Conservation (phyloP, 1,140 invertebrate genomes). For the Drosophila azteca region DNA sequence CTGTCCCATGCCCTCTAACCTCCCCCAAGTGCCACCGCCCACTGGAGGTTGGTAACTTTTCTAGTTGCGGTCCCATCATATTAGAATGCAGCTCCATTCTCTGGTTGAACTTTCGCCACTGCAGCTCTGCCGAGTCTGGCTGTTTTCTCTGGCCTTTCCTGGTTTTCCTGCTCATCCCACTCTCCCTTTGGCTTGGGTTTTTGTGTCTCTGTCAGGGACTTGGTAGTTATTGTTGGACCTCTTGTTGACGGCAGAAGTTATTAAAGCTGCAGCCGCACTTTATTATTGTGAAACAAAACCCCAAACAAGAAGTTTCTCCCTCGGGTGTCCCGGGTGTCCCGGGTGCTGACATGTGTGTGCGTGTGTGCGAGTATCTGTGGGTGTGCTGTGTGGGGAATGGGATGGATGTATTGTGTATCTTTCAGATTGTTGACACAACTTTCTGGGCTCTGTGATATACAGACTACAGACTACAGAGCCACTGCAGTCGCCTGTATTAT, state of each 20-base stretch:
- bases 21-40: background rate
- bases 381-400: no score
- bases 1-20: background rate
- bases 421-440: slow-evolving; percentile 65
- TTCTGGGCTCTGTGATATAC: slow-evolving; percentile 30
- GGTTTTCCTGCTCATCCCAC: background rate
- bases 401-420: slow-evolving; percentile 64
- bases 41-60: slow-evolving; percentile 40
- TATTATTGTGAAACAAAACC: slow-evolving; percentile 76
- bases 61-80: slow-evolving; percentile 55
- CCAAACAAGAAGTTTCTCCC: slow-evolving; percentile 46
- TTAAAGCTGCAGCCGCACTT: slow-evolving; percentile 78
- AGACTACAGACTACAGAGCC: background rate
- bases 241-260: slow-evolving; percentile 68
- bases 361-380: slow-evolving; percentile 20
- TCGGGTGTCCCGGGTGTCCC: background rate
- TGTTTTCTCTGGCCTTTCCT: slow-evolving; percentile 30
- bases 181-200: slow-evolving; percentile 1
- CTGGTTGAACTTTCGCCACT: slow-evolving; percentile 45
- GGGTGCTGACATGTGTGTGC: slow-evolving; percentile 7
- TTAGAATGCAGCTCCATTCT: slow-evolving; percentile 61
- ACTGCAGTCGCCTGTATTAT: slow-evolving; percentile 43
- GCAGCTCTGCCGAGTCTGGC: slow-evolving; percentile 35
- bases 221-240: slow-evolving; percentile 55
- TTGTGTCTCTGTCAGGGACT: slow-evolving; percentile 53